Evolutionary conservation across 2,797 vertebrate genomes (phyloP).

Genomic region (Chelonia mydas): DNA sequence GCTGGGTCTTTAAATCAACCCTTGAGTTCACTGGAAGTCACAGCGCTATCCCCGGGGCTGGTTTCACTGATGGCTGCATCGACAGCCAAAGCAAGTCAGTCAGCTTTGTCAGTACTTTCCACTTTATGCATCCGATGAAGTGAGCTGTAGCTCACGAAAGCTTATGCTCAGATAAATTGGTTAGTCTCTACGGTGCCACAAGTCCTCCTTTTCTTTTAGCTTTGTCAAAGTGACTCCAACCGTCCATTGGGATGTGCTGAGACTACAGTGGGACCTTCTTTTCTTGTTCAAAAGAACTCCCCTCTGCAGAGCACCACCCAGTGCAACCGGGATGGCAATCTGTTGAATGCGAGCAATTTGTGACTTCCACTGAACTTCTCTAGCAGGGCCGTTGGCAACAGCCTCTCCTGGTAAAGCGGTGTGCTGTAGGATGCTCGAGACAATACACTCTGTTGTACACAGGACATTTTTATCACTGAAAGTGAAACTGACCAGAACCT

Average conservation of each 20-base stretch:
- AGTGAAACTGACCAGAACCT: background rate
- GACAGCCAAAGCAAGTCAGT: background rate
- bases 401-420: background rate
- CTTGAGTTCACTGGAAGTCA: background rate
- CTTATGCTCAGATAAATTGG: too few relatives aligned
- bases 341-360: too few relatives aligned
- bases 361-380: too few relatives aligned
- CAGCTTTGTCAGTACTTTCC: background rate
- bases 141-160: too few relatives aligned
- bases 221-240: background rate
- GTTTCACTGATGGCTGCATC: background rate
- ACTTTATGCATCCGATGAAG: too few relatives aligned
- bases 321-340: too few relatives aligned
- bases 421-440: background rate
- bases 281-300: too few relatives aligned
- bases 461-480: background rate
- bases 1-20: background rate
- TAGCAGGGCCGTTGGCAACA: background rate
- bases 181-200: too few relatives aligned
- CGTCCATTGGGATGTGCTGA: background rate
- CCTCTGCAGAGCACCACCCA: too few relatives aligned
- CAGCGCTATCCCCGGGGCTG: background rate
- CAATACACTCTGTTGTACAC: background rate
- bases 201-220: too few relatives aligned
- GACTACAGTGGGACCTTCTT: background rate